Percentiles rank a stretch among this genome's conserved stretches.
Evolutionary conservation across 2,797 vertebrate species (phyloP).

Genomic region (Garrulus glandarius): DNA sequence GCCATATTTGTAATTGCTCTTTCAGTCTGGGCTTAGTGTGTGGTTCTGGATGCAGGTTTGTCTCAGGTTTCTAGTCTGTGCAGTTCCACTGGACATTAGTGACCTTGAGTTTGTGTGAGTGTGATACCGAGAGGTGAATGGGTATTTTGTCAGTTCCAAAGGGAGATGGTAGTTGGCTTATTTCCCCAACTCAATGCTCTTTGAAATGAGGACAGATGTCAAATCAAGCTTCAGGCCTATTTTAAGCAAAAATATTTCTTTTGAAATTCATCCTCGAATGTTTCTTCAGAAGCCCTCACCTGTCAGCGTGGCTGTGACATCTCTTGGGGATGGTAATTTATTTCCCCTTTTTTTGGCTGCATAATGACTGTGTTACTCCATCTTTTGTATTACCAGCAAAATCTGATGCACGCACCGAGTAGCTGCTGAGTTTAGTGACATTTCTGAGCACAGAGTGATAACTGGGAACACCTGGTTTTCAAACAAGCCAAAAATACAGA

Average conservation of each 20-base stretch:
- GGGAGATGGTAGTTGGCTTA: not conserved
- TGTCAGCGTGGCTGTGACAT: not conserved
- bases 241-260: not conserved
- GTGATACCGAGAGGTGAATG: not conserved
- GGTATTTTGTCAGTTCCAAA: not conserved
- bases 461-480: not conserved
- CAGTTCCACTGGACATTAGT: not conserved
- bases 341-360: not conserved
- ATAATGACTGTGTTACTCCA: not conserved
- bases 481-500: not conserved
- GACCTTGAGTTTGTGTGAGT: rapidly evolving
- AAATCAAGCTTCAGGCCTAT: not conserved
- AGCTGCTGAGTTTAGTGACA: not conserved
- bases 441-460: not conserved
- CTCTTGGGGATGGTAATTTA: not conserved
- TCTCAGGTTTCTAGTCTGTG: not conserved
- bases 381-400: not conserved
- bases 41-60: not conserved
- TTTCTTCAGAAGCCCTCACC: not conserved
- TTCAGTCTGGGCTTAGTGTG: not conserved
- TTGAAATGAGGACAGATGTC: not conserved
- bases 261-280: not conserved
- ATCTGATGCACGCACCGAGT: not conserved
- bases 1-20: not conserved
- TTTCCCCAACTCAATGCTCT: not conserved